phyloP scores from a whole-genome alignment of 2,888 invertebrate species.

The Eristalis intricaria region DNA sequence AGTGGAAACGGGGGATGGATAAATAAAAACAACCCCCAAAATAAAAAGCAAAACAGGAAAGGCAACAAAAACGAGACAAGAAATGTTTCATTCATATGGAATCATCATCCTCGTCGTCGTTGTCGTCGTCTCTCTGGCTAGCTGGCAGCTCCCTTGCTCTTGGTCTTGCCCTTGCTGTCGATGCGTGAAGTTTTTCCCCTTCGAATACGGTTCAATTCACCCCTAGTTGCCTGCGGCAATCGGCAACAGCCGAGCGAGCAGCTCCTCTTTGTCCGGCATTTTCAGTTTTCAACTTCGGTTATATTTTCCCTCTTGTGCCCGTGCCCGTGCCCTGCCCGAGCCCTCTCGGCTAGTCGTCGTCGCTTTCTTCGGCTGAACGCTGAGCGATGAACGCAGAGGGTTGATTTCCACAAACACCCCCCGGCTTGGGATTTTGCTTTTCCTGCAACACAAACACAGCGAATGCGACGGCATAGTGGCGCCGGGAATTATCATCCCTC shows the following conservation, averaged over 20 bases:
- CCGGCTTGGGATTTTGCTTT: slow-evolving; percentile 10
- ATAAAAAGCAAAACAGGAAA: background rate
- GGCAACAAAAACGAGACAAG: slow-evolving; percentile 8
- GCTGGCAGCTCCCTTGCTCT: background rate
- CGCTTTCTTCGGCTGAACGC: background rate
- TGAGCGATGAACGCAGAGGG: background rate
- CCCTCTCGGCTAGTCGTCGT: background rate
- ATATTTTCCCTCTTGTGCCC: background rate
- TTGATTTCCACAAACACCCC: slow-evolving; percentile 19
- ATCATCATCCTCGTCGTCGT: slow-evolving; percentile 10
- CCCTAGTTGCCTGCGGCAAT: slow-evolving; percentile 27
- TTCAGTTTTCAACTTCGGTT: background rate
- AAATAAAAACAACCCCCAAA: slow-evolving; percentile 53
- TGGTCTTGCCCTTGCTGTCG: slow-evolving; percentile 46
- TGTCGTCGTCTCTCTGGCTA: slow-evolving; percentile 35
- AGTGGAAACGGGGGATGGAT: slow-evolving; percentile 19
- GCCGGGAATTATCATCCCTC: slow-evolving; percentile 60
- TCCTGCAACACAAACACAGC: slow-evolving; percentile 45
- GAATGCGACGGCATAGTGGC: slow-evolving; percentile 53
- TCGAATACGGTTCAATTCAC: slow-evolving; percentile 52
- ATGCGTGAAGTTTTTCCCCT: slow-evolving; percentile 50
- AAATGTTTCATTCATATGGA: slow-evolving; percentile 44
- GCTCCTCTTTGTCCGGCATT: slow-evolving; percentile 48
- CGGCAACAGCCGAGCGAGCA: slow-evolving; percentile 33
- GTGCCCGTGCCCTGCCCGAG: too few relatives aligned